phyloP scores from a whole-genome alignment of 2,113 vertebrate genomes.

The Channa argus region DNA sequence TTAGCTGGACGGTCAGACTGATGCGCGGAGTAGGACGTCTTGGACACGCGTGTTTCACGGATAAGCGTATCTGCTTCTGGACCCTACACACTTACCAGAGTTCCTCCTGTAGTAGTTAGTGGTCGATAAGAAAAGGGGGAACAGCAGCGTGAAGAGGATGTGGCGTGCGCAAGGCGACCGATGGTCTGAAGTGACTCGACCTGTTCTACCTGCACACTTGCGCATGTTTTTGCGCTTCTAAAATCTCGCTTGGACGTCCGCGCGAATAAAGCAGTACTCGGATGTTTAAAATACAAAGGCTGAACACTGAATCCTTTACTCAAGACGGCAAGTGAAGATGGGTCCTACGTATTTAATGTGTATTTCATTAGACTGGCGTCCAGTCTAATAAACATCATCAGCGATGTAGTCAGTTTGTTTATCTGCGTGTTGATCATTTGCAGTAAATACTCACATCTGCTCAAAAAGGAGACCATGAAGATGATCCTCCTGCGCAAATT shows the following conservation, averaged over 20 bases:
- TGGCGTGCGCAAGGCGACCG: slow-evolving; percentile 59
- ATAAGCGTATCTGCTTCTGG: slow-evolving; percentile 33
- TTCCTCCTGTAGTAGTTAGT: not conserved
- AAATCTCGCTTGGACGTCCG: slow-evolving; percentile 32
- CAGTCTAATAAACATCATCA: slow-evolving; percentile 82
- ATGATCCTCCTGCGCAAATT: slow-evolving; percentile 95
- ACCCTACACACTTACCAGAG: slow-evolving; percentile 9
- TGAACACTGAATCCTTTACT: slow-evolving; percentile 79
- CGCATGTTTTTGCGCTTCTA: slow-evolving; percentile 57
- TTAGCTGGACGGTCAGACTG: slow-evolving; percentile 29
- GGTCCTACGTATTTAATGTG: slow-evolving; percentile 76
- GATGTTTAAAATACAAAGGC: slow-evolving; percentile 57
- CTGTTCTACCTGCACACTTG: slow-evolving; percentile 72
- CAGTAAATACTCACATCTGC: slow-evolving; percentile 80
- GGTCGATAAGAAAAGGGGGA: slow-evolving; percentile 3
- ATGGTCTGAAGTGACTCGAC: slow-evolving; percentile 62
- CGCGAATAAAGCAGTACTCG: slow-evolving; percentile 27
- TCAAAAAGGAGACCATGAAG: slow-evolving; percentile 85
- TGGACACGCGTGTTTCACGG: slow-evolving; percentile 37
- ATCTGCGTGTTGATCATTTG: slow-evolving; percentile 82
- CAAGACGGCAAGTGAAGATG: slow-evolving; percentile 83
- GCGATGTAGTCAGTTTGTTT: slow-evolving; percentile 85
- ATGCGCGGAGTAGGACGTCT: slow-evolving; percentile 52
- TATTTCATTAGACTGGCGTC: slow-evolving; percentile 81
- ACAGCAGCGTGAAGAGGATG: slow-evolving; percentile 58